phyloP scores from a whole-genome alignment of 2,797 vertebrate genomes.

The Macroramphosus scolopax region DNA sequence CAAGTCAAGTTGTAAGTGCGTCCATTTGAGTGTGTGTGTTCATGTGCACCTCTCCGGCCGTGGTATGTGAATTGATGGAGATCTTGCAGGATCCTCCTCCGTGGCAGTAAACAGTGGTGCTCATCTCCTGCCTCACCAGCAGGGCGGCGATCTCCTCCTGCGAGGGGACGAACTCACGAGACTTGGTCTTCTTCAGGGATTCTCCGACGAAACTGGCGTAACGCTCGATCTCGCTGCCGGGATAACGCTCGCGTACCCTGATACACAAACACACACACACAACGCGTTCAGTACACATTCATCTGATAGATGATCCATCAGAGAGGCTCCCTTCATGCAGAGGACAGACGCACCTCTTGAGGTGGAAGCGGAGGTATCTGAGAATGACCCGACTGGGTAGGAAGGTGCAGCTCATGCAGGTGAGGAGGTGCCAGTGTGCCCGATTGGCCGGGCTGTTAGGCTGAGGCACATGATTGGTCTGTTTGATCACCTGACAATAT shows the following conservation, averaged over 20 bases:
- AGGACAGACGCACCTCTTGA: conserved; percentile 79
- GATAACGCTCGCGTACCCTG: conserved; percentile 87
- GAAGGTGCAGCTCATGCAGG: conserved; percentile 93
- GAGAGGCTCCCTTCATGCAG: background rate
- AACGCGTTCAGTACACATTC: background rate
- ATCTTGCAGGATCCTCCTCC: conserved; percentile 95
- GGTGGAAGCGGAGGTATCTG: conserved; percentile 92
- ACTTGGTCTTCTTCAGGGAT: conserved; percentile 90
- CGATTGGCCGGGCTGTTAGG: conserved; percentile 87
- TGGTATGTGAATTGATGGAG: conserved; percentile 94
- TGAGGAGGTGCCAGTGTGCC: conserved; percentile 92
- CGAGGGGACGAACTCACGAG: conserved; percentile 89
- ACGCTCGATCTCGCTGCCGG: conserved; percentile 85
- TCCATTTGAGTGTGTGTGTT: background rate
- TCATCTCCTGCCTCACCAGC: conserved; percentile 89
- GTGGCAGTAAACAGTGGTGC: conserved; percentile 91
- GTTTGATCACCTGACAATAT: conserved; percentile 94
- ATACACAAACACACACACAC: conserved; percentile 2
- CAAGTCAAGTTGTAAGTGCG: no score
- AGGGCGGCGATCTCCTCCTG: conserved; percentile 92
- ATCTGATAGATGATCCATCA: background rate
- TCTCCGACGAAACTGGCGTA: conserved; percentile 87
- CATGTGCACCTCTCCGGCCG: conserved; percentile 86
- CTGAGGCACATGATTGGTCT: conserved; percentile 91
- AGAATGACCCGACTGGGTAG: conserved; percentile 89